phyloP scores from a whole-genome alignment of 2,797 vertebrate genomes.

The Hozukius guyotensis region DNA sequence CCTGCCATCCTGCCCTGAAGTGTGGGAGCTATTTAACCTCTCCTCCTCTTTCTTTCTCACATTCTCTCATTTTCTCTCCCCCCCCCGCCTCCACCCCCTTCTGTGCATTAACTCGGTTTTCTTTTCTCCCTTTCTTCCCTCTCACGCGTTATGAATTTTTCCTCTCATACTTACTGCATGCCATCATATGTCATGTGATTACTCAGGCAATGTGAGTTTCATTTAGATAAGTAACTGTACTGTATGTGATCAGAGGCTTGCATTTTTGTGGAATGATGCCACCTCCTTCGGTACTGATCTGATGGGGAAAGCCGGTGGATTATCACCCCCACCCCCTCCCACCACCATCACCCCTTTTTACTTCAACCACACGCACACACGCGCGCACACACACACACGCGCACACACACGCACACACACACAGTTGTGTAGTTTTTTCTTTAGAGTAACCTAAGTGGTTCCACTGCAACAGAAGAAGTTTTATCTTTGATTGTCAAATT shows the following conservation, averaged over 20 bases:
- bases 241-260: constrained; percentile 57
- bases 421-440: not conserved
- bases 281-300: constrained; percentile 66
- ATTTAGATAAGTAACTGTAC: constrained; percentile 62
- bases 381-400: too few relatives aligned
- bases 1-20: constrained; percentile 74
- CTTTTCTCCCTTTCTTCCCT: constrained; percentile 23
- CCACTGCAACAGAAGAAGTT: not conserved
- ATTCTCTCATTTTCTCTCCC: constrained; percentile 55
- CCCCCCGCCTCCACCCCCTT: not conserved
- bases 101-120: constrained; percentile 49
- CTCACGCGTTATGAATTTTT: constrained; percentile 47
- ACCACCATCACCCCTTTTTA: not conserved
- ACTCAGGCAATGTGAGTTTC: constrained; percentile 59
- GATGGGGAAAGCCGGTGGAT: constrained; percentile 51
- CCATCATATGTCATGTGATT: constrained; percentile 68
- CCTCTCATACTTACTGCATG: constrained; percentile 42
- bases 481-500: not conserved
- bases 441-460: not conserved
- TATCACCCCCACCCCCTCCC: constrained; percentile 25
- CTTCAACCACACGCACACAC: constrained; percentile 9
- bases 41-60: constrained; percentile 64
- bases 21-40: constrained; percentile 78
- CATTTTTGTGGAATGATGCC: constrained; percentile 72
- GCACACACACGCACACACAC: not conserved